Percentiles rank a stretch among this genome's conserved stretches.
Evolutionary conservation across 2,888 invertebrate genomes (phyloP).

Genomic region (Phengaris arion): DNA sequence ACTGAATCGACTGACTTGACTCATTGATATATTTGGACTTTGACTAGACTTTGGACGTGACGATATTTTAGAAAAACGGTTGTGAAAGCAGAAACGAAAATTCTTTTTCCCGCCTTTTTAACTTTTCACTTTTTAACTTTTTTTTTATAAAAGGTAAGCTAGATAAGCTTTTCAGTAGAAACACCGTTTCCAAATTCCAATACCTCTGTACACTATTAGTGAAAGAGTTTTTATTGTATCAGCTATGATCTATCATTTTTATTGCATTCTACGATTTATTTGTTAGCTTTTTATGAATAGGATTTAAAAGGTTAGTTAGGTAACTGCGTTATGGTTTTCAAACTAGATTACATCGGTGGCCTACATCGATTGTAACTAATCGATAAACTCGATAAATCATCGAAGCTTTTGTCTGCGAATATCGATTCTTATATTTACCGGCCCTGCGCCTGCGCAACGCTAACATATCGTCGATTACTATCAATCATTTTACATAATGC

Average conservation of each 20-base stretch:
- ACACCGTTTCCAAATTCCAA: not conserved
- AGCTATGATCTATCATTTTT: not conserved
- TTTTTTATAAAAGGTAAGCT: no score
- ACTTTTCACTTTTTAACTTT: no score
- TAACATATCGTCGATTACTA: constrained; percentile 53
- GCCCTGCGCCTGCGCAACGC: constrained; percentile 36
- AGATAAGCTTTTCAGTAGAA: no score
- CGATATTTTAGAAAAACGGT: no score
- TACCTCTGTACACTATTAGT: not conserved
- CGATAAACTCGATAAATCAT: constrained; percentile 48
- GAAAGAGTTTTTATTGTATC: not conserved
- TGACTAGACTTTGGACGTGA: no score
- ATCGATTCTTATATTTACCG: constrained; percentile 44
- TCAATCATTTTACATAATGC: constrained; percentile 45
- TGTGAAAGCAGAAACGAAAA: no score
- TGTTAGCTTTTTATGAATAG: not conserved
- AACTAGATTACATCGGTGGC: constrained; percentile 44
- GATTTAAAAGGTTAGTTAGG: constrained; percentile 11
- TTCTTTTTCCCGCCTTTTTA: no score
- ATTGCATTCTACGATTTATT: not conserved
- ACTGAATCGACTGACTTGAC: no score
- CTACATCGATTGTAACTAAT: constrained; percentile 46
- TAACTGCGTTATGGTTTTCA: not conserved
- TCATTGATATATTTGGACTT: no score
- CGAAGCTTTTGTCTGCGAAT: constrained; percentile 48